Base-by-base conservation (phyloP, 2,113 vertebrate species). In the Circaetus gallicus region DNA sequence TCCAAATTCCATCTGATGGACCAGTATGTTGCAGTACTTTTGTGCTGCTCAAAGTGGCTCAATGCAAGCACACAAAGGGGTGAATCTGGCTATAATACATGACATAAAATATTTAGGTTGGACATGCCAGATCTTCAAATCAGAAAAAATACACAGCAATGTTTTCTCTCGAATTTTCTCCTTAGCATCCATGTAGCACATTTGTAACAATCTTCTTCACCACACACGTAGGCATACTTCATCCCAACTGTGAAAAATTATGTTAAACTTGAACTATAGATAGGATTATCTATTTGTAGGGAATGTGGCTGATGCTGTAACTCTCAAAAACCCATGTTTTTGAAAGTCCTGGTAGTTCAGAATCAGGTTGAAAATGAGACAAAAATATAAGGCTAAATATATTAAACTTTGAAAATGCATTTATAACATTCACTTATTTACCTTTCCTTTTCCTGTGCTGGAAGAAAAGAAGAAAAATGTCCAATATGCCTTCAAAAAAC, bases 61-160 rank as follows among this genome's bases (percentile, higher is more conserved):
- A 69, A 16, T 43, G 34, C 16, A 83, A 21, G 19, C n/a, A 66
- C 38, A 47, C 10, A 40, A 66, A 55, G 8, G 16, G 36, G n/a
- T 77, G 24, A 83, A 92, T 62, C 29, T 28, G 25, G n/a, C 7
- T 61, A 8, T 31, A 77, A 70, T 24, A 49, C 10, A n/a, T 34
- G 53, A 77, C 6, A 76, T 40, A 50, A 95, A 92, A 71, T 95
- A 89, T 80, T 93, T 90, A 55, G 29, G 14, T 66, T 86, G 79
- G 67, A 71, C n/a, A n/a, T 63, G 50, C 38, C 20, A 4, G 67
- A 26, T 78, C 55, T 92, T 93, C 59, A 93, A 93, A 95, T 92
- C 61, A 96, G 84, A 97, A 96, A 95, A 96, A 93, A 97, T 55
- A 74, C 29, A 43, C 29, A 73, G 24, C 34, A 71, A 34, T 40